phyloP scores from a whole-genome alignment of 2,888 invertebrate genomes.

The Hirtodrosophila duncani region DNA sequence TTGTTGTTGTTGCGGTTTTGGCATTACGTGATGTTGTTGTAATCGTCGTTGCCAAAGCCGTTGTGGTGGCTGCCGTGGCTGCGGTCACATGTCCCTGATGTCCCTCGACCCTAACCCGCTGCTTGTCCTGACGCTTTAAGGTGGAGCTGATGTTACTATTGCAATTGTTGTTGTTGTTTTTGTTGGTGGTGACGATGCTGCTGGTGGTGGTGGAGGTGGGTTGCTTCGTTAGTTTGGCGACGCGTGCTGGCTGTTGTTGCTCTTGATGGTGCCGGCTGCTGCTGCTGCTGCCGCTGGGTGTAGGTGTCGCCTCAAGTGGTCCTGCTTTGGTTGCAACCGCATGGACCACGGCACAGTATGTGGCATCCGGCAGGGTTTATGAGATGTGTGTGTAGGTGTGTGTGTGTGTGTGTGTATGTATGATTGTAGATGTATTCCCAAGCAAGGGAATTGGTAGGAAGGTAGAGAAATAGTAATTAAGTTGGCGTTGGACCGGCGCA shows the following conservation, averaged over 20 bases:
- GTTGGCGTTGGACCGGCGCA: slow-evolving; percentile 58
- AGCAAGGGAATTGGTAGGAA: slow-evolving; percentile 1
- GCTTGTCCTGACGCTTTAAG: slow-evolving; percentile 47
- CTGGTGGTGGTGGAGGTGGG: slow-evolving; percentile 51
- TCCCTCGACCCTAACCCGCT: slow-evolving; percentile 9
- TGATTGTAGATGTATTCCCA: slow-evolving; percentile 4
- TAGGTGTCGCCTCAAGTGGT: slow-evolving; percentile 72
- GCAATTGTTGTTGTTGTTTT: slow-evolving; percentile 34
- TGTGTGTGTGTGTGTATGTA: slow-evolving; percentile 17
- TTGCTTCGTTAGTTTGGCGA: slow-evolving; percentile 60
- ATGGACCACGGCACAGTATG: slow-evolving; percentile 26
- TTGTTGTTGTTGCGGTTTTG: slow-evolving; percentile 63
- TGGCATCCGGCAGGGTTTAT: slow-evolving; percentile 4
- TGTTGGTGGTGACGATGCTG: slow-evolving; percentile 25
- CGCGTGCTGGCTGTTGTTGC: slow-evolving; percentile 45
- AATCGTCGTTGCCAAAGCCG: slow-evolving; percentile 58
- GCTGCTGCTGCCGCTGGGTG: slow-evolving; percentile 40
- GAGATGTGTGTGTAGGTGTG: slow-evolving; percentile 28
- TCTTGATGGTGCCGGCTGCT: slow-evolving; percentile 31
- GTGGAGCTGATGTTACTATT: slow-evolving; percentile 33
- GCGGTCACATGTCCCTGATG: slow-evolving; percentile 47
- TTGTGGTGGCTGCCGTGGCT: slow-evolving; percentile 63
- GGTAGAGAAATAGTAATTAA: slow-evolving; percentile 66
- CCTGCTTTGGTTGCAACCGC: slow-evolving; percentile 70
- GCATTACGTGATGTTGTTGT: slow-evolving; percentile 67